Base-by-base conservation (phyloP, 2,113 vertebrate species). In the Chamaea fasciata region DNA sequence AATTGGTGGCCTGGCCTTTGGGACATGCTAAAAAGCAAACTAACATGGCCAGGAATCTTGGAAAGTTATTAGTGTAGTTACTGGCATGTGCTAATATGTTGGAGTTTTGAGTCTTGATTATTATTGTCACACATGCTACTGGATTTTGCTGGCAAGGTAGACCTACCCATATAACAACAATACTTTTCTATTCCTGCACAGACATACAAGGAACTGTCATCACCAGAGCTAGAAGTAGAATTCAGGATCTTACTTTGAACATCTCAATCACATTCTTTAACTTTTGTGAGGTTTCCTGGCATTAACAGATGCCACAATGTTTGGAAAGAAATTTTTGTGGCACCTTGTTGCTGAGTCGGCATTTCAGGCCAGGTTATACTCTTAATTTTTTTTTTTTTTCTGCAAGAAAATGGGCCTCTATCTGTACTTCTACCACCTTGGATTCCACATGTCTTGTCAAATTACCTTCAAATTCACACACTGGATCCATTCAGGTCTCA, bases 321-420 rank as follows among this genome's bases (percentile, higher is more conserved):
- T 95, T 96, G 76, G 56, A 93, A 93, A 90, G 22, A 88, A 92
- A 92, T 86, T 95, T 93, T 93, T 95, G 93, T 84, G 96, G 94
- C 79, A 88, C 69, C 37, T 93, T 68, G 56, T 78, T 88, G 82
- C 87, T 96, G 89, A 92, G 63, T 86, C 0, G 1, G 67, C 87
- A 69, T 90, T 96, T 95, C 63, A 64, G 39, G 22, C 63, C 1
- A 5, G 28, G 56, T 92, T 89, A 62, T 68, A 30, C 26, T 78
- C 28, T 27, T 35, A 70, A 86, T 22, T 6, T 23, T 53, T 90
- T 76, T 35, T 63, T 75, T 70, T 56, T 21, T 67, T 69, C 42
- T 9, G 3, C 12, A 37, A 62, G 77, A 94, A 90, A 96, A 93
- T 62, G 52, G 81, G 10, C 30, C 18, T 94, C 73, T 91, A 55